These are phyloP conservation scores for Macaca fascicularis DNA, from an alignment of 2,113 vertebrate genomes.

Conservation along the genomic window DNA sequence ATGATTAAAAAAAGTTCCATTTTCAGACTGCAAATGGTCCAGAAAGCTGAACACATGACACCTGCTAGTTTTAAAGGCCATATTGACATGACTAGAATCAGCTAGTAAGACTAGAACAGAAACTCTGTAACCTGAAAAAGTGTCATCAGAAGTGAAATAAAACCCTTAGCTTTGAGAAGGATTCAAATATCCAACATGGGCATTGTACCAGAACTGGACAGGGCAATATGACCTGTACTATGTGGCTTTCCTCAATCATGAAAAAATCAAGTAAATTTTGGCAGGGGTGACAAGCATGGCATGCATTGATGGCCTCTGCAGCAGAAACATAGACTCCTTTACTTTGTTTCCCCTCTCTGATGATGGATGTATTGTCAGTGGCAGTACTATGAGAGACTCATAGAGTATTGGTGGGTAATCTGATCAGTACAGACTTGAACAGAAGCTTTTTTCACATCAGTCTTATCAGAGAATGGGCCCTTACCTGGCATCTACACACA, in stretches of 20 bases:
- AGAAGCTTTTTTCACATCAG: background rate
- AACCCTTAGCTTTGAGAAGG: background rate
- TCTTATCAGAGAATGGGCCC: background rate
- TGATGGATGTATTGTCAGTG: too few species aligned
- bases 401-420: background rate
- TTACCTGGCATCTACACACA: background rate
- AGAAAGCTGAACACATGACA: background rate
- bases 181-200: background rate
- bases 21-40: too few species aligned
- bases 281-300: background rate
- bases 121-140: background rate
- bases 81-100: background rate
- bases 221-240: background rate
- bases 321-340: background rate
- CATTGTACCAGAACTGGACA: background rate
- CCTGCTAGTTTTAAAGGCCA: background rate
- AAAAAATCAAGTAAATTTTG: background rate
- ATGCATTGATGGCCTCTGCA: background rate
- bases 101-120: background rate
- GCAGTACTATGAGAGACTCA: background rate
- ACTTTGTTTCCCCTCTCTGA: background rate
- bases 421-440: background rate
- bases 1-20: too few species aligned
- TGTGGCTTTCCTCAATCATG: background rate
- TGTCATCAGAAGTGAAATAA: background rate